These are phyloP conservation scores for Lepisosteus osseus DNA, from an alignment of 2,113 vertebrate species.

Conservation along the genomic window DNA sequence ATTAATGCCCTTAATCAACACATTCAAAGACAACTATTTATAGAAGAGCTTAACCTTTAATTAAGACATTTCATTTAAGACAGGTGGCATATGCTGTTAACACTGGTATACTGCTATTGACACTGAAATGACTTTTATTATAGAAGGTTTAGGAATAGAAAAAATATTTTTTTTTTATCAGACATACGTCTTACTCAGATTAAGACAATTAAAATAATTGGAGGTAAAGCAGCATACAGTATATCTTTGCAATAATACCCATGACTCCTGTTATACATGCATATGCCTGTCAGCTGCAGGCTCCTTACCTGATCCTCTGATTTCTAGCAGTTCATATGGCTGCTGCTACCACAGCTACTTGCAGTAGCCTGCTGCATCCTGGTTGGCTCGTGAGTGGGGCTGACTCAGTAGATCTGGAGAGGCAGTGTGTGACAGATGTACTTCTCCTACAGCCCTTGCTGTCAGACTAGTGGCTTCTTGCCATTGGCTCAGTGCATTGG, in stretches of 20 bases:
- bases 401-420: constrained; percentile 57
- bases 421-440: constrained; percentile 71
- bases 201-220: not conserved
- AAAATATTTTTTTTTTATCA: not conserved
- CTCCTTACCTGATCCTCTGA: not conserved
- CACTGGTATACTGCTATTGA: not conserved
- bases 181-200: not conserved
- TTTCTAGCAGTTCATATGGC: not conserved
- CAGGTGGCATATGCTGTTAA: not conserved
- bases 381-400: constrained; percentile 47
- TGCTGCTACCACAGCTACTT: not conserved
- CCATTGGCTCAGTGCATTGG: constrained; percentile 75
- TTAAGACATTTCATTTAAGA: not conserved
- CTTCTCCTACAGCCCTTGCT: constrained; percentile 64
- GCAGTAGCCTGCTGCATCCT: constrained; percentile 34
- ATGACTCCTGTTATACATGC: not conserved
- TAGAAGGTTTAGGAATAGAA: no score
- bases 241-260: not conserved
- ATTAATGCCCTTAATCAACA: no score
- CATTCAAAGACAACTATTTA: not conserved
- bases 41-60: not conserved
- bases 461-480: constrained; percentile 69
- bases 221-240: not conserved
- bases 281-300: not conserved
- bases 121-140: no score